Conservation (phyloP, 2,888 invertebrate genomes). For the Ethmia dodecea region DNA sequence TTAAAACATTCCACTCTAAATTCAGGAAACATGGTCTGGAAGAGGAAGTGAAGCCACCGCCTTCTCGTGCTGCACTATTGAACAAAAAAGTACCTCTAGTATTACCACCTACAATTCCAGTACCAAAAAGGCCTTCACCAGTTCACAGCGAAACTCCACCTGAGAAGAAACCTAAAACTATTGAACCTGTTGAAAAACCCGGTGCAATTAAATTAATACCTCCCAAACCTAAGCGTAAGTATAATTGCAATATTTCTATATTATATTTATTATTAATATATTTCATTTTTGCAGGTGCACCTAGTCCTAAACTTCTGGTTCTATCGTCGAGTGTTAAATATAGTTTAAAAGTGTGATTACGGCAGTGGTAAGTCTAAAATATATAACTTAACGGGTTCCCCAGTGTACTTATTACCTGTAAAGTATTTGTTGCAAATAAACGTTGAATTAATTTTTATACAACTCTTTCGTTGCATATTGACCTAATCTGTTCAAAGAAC, state of each 20-base stretch:
- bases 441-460: constrained; percentile 48
- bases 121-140: constrained; percentile 70
- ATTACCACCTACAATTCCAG: constrained; percentile 59
- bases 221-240: constrained; percentile 95
- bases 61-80: constrained; percentile 82
- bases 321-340: constrained; percentile 34
- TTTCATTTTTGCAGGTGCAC: constrained; percentile 66
- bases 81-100: constrained; percentile 70
- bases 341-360: constrained; percentile 47
- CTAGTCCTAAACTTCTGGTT: constrained; percentile 27
- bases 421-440: constrained; percentile 69
- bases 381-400: constrained; percentile 64
- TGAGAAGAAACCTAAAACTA: constrained; percentile 88
- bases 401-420: constrained; percentile 53
- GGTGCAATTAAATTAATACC: constrained; percentile 92
- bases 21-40: constrained; percentile 94
- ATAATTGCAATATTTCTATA: constrained; percentile 36
- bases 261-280: constrained; percentile 40
- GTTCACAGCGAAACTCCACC: constrained; percentile 75
- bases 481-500: constrained; percentile 48
- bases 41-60: constrained; percentile 92
- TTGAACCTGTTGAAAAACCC: constrained; percentile 81
- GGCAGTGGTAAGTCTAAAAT: constrained; percentile 71
- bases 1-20: constrained; percentile 93
- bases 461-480: constrained; percentile 54